These are phyloP conservation scores for Mareca penelope DNA, from an alignment of 2,797 vertebrate genomes.

Conservation along the genomic window DNA sequence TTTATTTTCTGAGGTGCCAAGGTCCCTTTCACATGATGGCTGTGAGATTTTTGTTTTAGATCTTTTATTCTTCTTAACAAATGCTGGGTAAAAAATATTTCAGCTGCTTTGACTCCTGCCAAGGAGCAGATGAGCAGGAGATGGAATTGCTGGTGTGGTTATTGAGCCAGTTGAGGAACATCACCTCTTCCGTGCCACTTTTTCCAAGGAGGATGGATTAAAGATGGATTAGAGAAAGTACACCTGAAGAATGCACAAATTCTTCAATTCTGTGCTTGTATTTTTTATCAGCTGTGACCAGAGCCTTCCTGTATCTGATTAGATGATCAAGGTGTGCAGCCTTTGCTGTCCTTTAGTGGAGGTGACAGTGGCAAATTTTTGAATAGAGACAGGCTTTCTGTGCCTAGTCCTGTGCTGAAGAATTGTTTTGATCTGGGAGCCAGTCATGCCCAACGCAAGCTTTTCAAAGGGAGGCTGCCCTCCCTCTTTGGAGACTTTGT, in stretches of 20 bases:
- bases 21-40: accelerated
- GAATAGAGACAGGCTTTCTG: not conserved
- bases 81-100: not conserved
- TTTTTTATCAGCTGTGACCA: not conserved
- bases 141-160: not conserved
- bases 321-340: not conserved
- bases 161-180: not conserved
- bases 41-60: not conserved
- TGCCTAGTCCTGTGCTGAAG: not conserved
- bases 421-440: not conserved
- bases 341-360: not conserved
- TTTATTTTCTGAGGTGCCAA: not conserved
- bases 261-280: not conserved
- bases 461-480: not conserved
- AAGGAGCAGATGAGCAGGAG: too few relatives aligned
- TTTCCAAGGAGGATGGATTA: not conserved
- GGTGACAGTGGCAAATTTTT: not conserved
- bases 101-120: not conserved
- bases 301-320: not conserved
- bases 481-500: not conserved
- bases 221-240: not conserved
- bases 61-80: not conserved
- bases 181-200: not conserved
- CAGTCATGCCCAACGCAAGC: not conserved
- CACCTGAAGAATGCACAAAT: not conserved